phyloP scores from a whole-genome alignment of 2,797 vertebrate species.

The Myripristis murdjan region DNA sequence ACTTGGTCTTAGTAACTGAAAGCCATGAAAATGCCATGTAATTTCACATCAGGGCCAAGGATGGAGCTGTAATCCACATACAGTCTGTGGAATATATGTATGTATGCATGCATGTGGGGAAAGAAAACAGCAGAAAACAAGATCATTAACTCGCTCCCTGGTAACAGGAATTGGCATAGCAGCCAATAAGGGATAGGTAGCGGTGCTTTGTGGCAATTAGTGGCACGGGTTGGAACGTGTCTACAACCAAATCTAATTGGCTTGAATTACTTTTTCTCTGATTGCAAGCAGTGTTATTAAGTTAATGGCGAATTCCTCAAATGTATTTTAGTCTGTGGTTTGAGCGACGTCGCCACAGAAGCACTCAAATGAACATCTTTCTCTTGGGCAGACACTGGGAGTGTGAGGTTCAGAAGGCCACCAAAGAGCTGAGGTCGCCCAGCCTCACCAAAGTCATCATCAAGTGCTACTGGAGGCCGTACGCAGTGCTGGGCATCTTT shows the following conservation, averaged over 20 bases:
- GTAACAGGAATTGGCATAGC: neutral
- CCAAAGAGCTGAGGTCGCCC: slow-evolving; percentile 86
- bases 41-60: too few species aligned
- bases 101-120: too few species aligned
- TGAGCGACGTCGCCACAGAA: too few species aligned
- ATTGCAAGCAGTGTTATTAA: neutral
- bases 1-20: too few species aligned
- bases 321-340: neutral
- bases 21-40: too few species aligned
- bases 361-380: neutral
- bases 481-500: slow-evolving; percentile 90
- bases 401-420: slow-evolving; percentile 86
- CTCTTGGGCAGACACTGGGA: slow-evolving; percentile 89
- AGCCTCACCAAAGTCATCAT: slow-evolving; percentile 90
- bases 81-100: too few species aligned
- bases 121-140: neutral
- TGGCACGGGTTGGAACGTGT: neutral
- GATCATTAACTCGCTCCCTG: neutral
- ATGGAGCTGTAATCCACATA: too few species aligned
- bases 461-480: slow-evolving; percentile 92
- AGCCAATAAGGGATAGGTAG: slow-evolving; percentile 1
- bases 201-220: neutral
- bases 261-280: neutral
- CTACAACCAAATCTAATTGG: neutral
- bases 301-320: neutral